Conservation (phyloP, 2,113 vertebrate genomes). For the Xiphophorus couchianus region DNA sequence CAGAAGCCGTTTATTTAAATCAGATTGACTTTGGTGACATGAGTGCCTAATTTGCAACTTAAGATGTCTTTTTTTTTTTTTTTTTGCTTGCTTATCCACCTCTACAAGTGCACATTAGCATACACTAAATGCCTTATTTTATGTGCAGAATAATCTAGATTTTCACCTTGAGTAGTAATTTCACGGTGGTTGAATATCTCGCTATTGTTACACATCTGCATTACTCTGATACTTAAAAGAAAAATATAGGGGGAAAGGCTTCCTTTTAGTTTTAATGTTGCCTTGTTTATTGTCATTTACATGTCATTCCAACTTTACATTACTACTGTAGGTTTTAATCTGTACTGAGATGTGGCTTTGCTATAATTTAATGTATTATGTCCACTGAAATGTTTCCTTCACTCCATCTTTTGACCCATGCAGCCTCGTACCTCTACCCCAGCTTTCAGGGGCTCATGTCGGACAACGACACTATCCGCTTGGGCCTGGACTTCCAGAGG, state of each 20-base stretch:
- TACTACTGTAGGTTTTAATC: not conserved
- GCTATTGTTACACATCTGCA: not conserved
- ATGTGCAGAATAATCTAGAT: conserved; percentile 26
- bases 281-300: not conserved
- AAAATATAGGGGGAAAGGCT: not conserved
- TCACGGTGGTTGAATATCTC: not conserved
- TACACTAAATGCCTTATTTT: conserved; percentile 11
- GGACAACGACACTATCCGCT: conserved; percentile 84
- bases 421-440: conserved; percentile 84
- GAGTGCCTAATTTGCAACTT: conserved; percentile 52
- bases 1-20: conserved; percentile 54
- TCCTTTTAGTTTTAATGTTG: not conserved
- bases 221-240: conserved; percentile 4
- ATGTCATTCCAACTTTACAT: not conserved
- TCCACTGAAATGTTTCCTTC: not conserved
- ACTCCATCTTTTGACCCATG: not conserved
- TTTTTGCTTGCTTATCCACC: conserved; percentile 19
- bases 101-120: conserved; percentile 54
- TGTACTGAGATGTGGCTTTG: not conserved
- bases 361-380: not conserved
- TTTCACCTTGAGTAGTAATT: conserved; percentile 1
- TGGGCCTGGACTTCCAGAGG: conserved; percentile 91
- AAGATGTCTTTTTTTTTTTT: conserved; percentile 20
- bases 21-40: conserved; percentile 52
- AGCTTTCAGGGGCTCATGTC: conserved; percentile 87